Conservation (phyloP, 2,797 vertebrate genomes). For the Paedocypris micromegethes region DNA sequence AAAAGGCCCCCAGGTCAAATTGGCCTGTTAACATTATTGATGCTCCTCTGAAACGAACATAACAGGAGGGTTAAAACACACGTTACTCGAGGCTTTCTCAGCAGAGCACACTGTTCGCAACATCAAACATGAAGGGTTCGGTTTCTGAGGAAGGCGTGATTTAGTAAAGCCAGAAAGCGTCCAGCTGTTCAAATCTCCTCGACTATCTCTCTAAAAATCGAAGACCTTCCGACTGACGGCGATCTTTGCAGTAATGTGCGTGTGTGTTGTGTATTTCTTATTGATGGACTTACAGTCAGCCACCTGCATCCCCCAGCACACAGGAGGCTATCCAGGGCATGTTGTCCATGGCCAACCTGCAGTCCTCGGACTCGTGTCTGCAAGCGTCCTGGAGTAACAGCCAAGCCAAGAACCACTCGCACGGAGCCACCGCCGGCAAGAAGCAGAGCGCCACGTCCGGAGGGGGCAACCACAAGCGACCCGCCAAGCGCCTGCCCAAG, state of each 20-base stretch:
- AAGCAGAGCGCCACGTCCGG: slow-evolving; percentile 62
- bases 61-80: no score
- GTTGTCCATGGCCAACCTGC: slow-evolving; percentile 98
- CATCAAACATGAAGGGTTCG: no score
- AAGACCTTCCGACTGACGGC: slow-evolving; percentile 40
- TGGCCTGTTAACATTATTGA: no score
- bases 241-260: slow-evolving; percentile 45
- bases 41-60: no score
- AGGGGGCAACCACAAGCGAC: slow-evolving; percentile 68
- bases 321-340: slow-evolving; percentile 99
- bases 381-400: slow-evolving; percentile 83
- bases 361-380: slow-evolving; percentile 89
- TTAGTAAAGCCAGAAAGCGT: background rate
- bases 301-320: slow-evolving; percentile 97
- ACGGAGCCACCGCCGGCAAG: slow-evolving; percentile 70
- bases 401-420: slow-evolving; percentile 82
- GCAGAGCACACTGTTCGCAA: no score
- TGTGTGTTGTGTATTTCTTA: slow-evolving; percentile 70
- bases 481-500: slow-evolving; percentile 81
- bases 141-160: no score
- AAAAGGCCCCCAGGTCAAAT: no score
- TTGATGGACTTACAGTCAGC: slow-evolving; percentile 84
- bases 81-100: no score
- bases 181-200: slow-evolving; percentile 26
- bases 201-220: slow-evolving; percentile 36